These are phyloP conservation scores for Tipula lateralis DNA, from an alignment of 2,888 invertebrate genomes.

Conservation along the genomic window DNA sequence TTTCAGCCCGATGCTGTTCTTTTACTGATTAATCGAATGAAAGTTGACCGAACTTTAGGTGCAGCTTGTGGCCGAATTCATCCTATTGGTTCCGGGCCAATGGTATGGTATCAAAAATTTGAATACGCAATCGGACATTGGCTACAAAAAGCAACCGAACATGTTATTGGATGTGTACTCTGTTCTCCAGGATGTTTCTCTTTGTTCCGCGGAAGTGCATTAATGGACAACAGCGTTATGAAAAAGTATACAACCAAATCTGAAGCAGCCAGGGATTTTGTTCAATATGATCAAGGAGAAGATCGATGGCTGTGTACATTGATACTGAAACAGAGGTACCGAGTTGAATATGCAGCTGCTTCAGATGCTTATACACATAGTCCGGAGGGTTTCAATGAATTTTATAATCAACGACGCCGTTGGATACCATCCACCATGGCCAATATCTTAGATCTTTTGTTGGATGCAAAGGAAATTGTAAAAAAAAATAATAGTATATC, in stretches of 20 bases:
- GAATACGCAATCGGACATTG: constrained; percentile 91
- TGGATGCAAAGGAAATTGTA: constrained; percentile 72
- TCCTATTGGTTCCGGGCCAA: constrained; percentile 74
- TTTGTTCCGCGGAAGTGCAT: constrained; percentile 77
- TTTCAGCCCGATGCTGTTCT: constrained; percentile 77
- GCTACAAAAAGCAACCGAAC: constrained; percentile 89
- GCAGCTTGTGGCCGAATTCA: constrained; percentile 89
- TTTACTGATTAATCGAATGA: constrained; percentile 78
- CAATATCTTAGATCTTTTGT: constrained; percentile 83
- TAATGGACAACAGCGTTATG: constrained; percentile 90
- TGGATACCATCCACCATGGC: constrained; percentile 97
- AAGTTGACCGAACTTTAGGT: constrained; percentile 71
- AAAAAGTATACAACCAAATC: constrained; percentile 77
- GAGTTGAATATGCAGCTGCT: constrained; percentile 92
- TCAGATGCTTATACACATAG: constrained; percentile 93
- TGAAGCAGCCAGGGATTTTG: constrained; percentile 74
- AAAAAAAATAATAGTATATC: constrained; percentile 86
- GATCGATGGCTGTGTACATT: constrained; percentile 94
- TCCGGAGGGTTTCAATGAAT: constrained; percentile 86
- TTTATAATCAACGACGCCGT: constrained; percentile 87
- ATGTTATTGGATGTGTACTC: constrained; percentile 82
- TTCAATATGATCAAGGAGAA: constrained; percentile 92
- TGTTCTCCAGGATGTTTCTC: constrained; percentile 93
- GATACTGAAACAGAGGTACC: constrained; percentile 82
- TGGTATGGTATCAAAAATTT: constrained; percentile 84